A percentile compares a stretch with the other conserved stretches of the same genome.
These are phyloP conservation scores for Pyralis farinalis DNA, from an alignment of 2,888 invertebrate species.

Conservation along the genomic window DNA sequence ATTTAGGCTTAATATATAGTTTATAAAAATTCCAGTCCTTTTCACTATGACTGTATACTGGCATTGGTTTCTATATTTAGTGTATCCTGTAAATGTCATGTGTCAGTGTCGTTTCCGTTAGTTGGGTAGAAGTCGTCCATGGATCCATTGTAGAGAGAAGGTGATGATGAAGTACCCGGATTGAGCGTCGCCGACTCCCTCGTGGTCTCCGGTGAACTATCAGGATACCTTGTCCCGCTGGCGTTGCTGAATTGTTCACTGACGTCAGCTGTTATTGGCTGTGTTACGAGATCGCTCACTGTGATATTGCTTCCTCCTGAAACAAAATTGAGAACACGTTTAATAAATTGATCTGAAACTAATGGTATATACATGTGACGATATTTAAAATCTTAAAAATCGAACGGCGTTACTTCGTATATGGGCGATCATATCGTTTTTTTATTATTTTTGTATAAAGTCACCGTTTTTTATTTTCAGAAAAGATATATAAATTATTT, in stretches of 20 bases:
- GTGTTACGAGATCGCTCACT: slow-evolving; percentile 45
- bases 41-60: neutral
- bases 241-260: slow-evolving; percentile 25
- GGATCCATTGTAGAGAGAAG: slow-evolving; percentile 12
- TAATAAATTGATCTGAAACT: neutral
- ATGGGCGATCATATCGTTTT: no score
- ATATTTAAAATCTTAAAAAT: no score
- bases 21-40: neutral
- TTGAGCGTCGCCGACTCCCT: neutral
- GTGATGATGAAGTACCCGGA: neutral
- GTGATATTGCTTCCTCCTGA: slow-evolving; percentile 74
- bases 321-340: slow-evolving; percentile 20
- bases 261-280: slow-evolving; percentile 29
- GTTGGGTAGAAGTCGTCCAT: slow-evolving; percentile 14
- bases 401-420: no score
- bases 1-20: neutral
- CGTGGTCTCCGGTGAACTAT: slow-evolving; percentile 14
- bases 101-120: slow-evolving; percentile 29
- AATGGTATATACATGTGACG: no score
- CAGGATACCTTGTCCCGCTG: slow-evolving; percentile 19
- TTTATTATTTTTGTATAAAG: no score
- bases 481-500: no score
- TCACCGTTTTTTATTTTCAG: no score
- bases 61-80: slow-evolving; percentile 1
- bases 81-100: slow-evolving; percentile 34